Base-by-base conservation (phyloP, 2,797 vertebrate species). In the Sebastiscus tertius region DNA sequence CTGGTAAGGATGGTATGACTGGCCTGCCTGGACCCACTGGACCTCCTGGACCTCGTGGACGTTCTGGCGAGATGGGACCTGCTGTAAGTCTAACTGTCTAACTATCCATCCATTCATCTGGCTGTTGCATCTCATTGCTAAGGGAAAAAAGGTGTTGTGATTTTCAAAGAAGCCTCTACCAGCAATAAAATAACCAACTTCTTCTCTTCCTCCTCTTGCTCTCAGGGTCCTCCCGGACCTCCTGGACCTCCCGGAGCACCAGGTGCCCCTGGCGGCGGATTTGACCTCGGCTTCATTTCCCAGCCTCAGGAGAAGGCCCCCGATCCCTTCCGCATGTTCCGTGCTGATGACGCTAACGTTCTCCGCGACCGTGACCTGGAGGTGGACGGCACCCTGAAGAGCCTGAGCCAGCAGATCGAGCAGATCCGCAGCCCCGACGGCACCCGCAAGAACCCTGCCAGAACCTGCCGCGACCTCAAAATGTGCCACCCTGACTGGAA, bases 401-500 rank as follows among this genome's bases (percentile, higher is more conserved):
- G 97, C 95, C 96, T 99, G 92, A 99, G 96, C 96, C 97, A 99
- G 93, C 98, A 99, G 96, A 98, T 99, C 0, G 98, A 99, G 95
- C 99, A 97, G 95, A 98, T 99, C 96, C 97, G 97, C 87, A 99
- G 98, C 94, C 98, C 98, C 0, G 98, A 99, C 56, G 98, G 98
- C 82, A 99, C 96, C 94, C 97, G 95, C 94, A 99, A 99, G 93
- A 99, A 99, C 96, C 98, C 98, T 0, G 98, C 98, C 89, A 97
- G 98, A 90, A 99, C 98, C 91, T 99, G 98, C 97, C 96, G 97
- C 0, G 98, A 99, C 97, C 98, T 99, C 77, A 99, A 97, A 96
- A 99, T 99, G 98, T 99, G 98, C 97, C 98, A 99, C 77, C 96
- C 97, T 0, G 97, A 99, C 93, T 99, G 98, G 98, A 98, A 99